A percentile compares a stretch with the other conserved stretches of the same genome.
These are phyloP conservation scores for Volucella inanis DNA, from an alignment of 2,888 invertebrate species.

Conservation along the genomic window DNA sequence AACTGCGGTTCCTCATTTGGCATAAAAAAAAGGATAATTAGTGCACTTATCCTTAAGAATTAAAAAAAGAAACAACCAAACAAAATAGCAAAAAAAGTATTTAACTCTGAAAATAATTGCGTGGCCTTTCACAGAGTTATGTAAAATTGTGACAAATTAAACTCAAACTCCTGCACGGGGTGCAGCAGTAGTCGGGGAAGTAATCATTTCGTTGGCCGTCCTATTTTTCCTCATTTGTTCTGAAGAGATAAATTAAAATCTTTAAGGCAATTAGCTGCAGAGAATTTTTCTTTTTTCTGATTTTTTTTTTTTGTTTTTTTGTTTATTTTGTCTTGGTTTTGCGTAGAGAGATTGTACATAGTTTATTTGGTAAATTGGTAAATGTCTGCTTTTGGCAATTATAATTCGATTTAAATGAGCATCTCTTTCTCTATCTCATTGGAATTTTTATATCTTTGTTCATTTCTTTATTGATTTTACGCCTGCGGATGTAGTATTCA, in stretches of 20 bases:
- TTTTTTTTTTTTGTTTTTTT: conserved; percentile 19
- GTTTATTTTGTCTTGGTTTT: too few species aligned
- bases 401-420: conserved; percentile 69
- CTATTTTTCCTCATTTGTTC: conserved; percentile 58
- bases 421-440: neutral
- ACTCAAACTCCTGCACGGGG: conserved; percentile 26
- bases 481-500: conserved; percentile 42
- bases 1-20: conserved; percentile 44
- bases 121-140: conserved; percentile 50
- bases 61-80: conserved; percentile 40
- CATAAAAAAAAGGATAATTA: conserved; percentile 65
- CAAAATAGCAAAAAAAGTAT: conserved; percentile 30
- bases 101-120: conserved; percentile 66
- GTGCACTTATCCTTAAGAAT: conserved; percentile 67
- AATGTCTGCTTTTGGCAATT: conserved; percentile 69
- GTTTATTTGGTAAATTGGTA: conserved; percentile 10
- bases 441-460: conserved; percentile 20
- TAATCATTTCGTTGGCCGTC: conserved; percentile 44
- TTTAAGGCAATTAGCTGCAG: conserved; percentile 70
- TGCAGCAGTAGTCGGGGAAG: conserved; percentile 12
- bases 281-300: conserved; percentile 44
- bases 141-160: conserved; percentile 73
- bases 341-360: conserved; percentile 4
- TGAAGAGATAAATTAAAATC: conserved; percentile 63
- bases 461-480: conserved; percentile 52